Percentiles rank a stretch among this genome's conserved stretches.
Conservation (phyloP, 1,140 invertebrate species). For the Dendrolimus kikuchii region DNA sequence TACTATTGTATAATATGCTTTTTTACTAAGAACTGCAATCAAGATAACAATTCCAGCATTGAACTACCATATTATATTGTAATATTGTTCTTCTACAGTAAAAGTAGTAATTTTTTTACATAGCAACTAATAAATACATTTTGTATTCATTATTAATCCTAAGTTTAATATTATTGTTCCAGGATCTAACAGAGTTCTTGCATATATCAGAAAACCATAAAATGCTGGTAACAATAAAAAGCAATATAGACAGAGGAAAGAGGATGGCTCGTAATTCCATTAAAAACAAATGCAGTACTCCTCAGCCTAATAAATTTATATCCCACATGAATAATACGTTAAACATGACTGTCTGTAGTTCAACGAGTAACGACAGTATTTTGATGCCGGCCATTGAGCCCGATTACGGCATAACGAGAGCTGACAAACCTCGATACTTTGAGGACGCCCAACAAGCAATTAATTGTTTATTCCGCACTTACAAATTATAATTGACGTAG, state of each 20-base stretch:
- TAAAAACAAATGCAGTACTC: conserved; percentile 35
- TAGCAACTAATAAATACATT: not conserved
- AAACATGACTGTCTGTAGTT: conserved; percentile 30
- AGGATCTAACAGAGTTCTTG: conserved; percentile 56
- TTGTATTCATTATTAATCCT: not conserved
- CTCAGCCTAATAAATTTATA: conserved; percentile 25
- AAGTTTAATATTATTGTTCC: conserved; percentile 7
- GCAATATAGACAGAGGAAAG: conserved; percentile 47
- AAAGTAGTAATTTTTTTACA: too few species aligned
- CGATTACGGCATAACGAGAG: conserved; percentile 53
- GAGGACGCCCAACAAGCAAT: conserved; percentile 61
- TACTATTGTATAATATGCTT: too few species aligned
- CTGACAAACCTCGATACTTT: conserved; percentile 57
- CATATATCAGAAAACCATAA: conserved; percentile 54
- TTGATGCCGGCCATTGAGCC: conserved; percentile 51
- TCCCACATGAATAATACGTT: conserved; percentile 32
- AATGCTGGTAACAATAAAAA: conserved; percentile 52
- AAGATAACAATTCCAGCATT: too few species aligned
- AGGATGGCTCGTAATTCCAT: conserved; percentile 43
- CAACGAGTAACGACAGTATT: conserved; percentile 6
- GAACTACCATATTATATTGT: too few species aligned
- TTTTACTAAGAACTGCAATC: too few species aligned
- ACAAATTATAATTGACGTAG: conserved; percentile 30
- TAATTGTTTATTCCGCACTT: conserved; percentile 51
- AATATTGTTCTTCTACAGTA: too few species aligned